Base-by-base conservation (phyloP, 2,888 invertebrate genomes). In the Drosophila meridiana region DNA sequence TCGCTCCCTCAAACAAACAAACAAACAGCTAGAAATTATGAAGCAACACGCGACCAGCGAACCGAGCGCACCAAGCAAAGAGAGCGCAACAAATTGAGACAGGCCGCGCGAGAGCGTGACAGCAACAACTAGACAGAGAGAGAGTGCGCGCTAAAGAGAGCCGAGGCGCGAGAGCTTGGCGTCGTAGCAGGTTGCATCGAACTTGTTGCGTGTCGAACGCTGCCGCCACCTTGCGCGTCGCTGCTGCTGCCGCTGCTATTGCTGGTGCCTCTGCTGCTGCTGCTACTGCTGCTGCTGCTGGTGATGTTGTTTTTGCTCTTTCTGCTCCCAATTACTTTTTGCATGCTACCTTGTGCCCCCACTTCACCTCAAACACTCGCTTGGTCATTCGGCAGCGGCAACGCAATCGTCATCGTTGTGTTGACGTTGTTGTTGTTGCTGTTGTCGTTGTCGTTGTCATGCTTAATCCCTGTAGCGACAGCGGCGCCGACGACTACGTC, bases 301-400 rank as follows among this genome's bases (percentile, higher is more conserved):
- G 47, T 55, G 58, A 36, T 68, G 56, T 58, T 79, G 61, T 75
- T 78, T 61, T 65, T 84, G 90, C 84, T 84, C 84, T 84, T 90
- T 86, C 90, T 88, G 88, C 90, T 88, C 91, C 88, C 88, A 88
- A 91, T 88, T 88, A 91, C 90, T 90, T 91, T 90, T 86, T 90
- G 90, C 84, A 84, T 84, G 90, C 89, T 84, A 90, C 84, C 89
- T 84, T 90, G 86, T 86, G 84, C 90, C 84, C 90, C 87, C 89
- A 88, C 84, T 88, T 86, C 83, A 90, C 83, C 84, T 76, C 80
- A 76, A 75, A 77, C 87, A 69, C 63, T 61, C 73, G 47, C 57
- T 52, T 87, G 83, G 86, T 82, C 90, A 88, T 79, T 69, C 72
- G 81, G 65, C 78, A 79, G 68, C 76, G 83, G 64, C 74, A 83